Conservation (phyloP, 2,113 vertebrate genomes). For the Ursus arctos region DNA sequence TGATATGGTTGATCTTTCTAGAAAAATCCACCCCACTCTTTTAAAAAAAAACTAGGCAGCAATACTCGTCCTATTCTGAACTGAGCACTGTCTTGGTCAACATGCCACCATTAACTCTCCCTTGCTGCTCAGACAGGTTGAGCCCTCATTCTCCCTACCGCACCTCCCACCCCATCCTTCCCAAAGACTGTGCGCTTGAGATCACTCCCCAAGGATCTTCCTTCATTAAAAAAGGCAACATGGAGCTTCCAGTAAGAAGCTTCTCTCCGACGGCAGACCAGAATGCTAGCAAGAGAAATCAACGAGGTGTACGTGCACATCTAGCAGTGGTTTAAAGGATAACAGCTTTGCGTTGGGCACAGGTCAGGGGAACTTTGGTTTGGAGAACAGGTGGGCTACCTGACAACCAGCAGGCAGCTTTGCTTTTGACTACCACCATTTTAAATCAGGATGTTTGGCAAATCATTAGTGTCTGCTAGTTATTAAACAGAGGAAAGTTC, state of each 20-base stretch:
- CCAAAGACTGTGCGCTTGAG: not conserved
- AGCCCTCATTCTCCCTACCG: not conserved
- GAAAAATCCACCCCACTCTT: not conserved
- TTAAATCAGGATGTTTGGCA: constrained; percentile 87
- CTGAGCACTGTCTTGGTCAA: not conserved
- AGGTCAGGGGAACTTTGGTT: constrained; percentile 85
- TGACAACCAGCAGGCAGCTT: constrained; percentile 86
- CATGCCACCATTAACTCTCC: not conserved
- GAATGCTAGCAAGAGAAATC: constrained; percentile 55
- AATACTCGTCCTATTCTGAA: not conserved
- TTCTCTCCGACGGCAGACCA: constrained; percentile 60
- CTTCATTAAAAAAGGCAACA: constrained; percentile 23
- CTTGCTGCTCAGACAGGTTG: not conserved
- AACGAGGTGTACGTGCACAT: not conserved
- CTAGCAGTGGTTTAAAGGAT: constrained; percentile 78
- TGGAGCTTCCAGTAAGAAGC: constrained; percentile 60
- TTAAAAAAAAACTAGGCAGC: not conserved
- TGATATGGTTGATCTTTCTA: not conserved
- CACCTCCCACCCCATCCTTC: not conserved
- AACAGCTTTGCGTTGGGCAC: constrained; percentile 85
- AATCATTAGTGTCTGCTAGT: constrained; percentile 89
- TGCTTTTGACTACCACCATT: constrained; percentile 80
- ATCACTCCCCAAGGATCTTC: not conserved
- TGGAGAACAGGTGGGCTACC: constrained; percentile 87
- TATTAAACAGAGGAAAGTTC: constrained; percentile 88